These are phyloP conservation scores for Teleiodes luculella DNA, from an alignment of 2,888 invertebrate genomes.

Conservation along the genomic window DNA sequence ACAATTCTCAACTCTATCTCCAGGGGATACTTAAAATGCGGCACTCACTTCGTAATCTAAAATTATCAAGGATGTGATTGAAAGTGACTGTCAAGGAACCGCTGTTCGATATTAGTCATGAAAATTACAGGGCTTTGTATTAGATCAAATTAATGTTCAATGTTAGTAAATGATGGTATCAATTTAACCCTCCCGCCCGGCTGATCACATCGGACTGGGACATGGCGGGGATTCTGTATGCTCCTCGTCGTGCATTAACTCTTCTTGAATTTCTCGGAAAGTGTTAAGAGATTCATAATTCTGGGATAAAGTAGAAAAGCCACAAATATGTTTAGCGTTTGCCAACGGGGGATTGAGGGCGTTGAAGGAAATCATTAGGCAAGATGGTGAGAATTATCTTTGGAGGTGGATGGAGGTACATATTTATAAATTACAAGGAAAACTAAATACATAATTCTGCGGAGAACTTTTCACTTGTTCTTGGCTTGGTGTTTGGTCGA, in stretches of 20 bases:
- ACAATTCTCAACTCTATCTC: constrained; percentile 38
- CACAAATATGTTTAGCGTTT: constrained; percentile 6
- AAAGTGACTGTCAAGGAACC: constrained; percentile 57
- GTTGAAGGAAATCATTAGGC: constrained; percentile 7
- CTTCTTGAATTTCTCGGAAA: constrained; percentile 8
- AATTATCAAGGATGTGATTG: constrained; percentile 45
- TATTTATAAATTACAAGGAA: neutral
- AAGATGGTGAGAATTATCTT: neutral
- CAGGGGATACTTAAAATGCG: constrained; percentile 30
- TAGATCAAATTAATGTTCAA: constrained; percentile 51
- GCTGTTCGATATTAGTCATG: constrained; percentile 61
- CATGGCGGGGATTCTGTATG: constrained; percentile 7
- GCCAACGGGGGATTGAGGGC: constrained; percentile 2
- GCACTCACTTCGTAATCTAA: constrained; percentile 21
- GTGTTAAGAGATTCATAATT: constrained; percentile 11
- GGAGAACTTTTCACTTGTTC: no score
- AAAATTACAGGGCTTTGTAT: constrained; percentile 53
- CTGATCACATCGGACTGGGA: constrained; percentile 12
- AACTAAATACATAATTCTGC: neutral
- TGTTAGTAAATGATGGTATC: constrained; percentile 50
- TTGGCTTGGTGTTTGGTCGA: no score
- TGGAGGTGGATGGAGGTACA: neutral
- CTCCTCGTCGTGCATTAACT: neutral
- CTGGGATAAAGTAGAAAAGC: constrained; percentile 6
- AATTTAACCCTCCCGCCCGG: constrained; percentile 24